A percentile compares a stretch with the other conserved stretches of the same genome.
phyloP scores from a whole-genome alignment of 2,113 vertebrate species.

The Poeciliopsis turrubarensis region DNA sequence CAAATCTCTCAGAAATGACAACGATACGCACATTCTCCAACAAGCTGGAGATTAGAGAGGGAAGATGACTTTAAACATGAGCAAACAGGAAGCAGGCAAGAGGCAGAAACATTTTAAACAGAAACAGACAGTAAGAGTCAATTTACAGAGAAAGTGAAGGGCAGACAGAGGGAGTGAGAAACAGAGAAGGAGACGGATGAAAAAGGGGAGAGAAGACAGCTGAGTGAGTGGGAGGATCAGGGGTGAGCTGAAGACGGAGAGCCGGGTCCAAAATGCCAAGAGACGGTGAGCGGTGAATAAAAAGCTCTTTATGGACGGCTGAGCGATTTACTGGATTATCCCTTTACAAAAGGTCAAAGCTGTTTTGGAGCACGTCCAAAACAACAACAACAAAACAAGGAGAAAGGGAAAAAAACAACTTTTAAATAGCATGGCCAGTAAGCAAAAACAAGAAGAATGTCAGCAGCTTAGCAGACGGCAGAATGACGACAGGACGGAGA shows the following conservation, averaged over 20 bases:
- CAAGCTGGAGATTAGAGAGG: background rate
- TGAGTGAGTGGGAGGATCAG: slow-evolving; percentile 48
- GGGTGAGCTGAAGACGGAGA: slow-evolving; percentile 38
- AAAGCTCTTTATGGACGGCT: slow-evolving; percentile 68
- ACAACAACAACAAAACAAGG: slow-evolving; percentile 47
- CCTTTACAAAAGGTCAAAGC: slow-evolving; percentile 69
- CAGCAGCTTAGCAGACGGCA: slow-evolving; percentile 25
- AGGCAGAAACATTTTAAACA: background rate
- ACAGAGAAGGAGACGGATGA: slow-evolving; percentile 21
- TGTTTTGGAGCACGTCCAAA: slow-evolving; percentile 56
- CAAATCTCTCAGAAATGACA: slow-evolving; percentile 27
- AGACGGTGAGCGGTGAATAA: slow-evolving; percentile 65
- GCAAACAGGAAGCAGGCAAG: background rate
- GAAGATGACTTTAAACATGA: background rate
- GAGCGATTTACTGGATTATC: slow-evolving; percentile 73
- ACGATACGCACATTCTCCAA: background rate
- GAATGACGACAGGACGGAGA: slow-evolving; percentile 15
- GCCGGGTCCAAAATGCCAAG: slow-evolving; percentile 60
- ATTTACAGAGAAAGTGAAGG: background rate
- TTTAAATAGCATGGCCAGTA: slow-evolving; percentile 38
- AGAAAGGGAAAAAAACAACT: slow-evolving; percentile 11
- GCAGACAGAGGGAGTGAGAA: background rate
- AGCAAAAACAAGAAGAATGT: slow-evolving; percentile 45
- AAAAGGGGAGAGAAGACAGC: slow-evolving; percentile 12
- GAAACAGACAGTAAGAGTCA: background rate